Base-by-base conservation (phyloP, 1,140 invertebrate species). In the Paraescarpia echinospica region DNA sequence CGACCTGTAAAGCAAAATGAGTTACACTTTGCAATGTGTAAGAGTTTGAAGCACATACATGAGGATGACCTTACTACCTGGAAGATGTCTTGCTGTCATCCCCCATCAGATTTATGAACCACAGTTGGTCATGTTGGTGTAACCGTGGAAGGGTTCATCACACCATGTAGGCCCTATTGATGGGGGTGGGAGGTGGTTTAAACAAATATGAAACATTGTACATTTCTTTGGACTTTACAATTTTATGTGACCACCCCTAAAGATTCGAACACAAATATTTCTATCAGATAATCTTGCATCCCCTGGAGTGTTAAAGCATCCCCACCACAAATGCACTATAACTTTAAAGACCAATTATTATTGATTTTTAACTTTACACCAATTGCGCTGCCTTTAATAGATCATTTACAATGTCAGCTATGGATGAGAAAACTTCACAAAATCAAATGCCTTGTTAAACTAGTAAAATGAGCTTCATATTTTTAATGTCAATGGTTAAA, bases 1-100 rank as follows among this genome's bases (percentile, higher is more conserved):
- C 18, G 96, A 96, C 92, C 96, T 96, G 94, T 35, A 94, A 94
- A n/a, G 89, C n/a, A 34, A 90, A n/a, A 77, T 77, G 59, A 14
- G 2, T 27, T 31, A 51, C 59, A 27, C 8, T 22, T 22, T 12
- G 59, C 22, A 27, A 77, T 77, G 14, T 12, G 59, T 31, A 22
- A 22, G 59, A 77, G 22, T 18, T 27, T 77, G 59, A 18, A 77
- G 59, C 12, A 77, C 59, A 12, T 27, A 12, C 59, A 6, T 31
- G 22, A n/a, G n/a, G n/a, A n/a, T n/a, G n/a, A n/a, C n/a, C 18
- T 6, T 77, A 77, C 59, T 77, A 77, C 59, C 4, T 77, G 59
- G 8, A 14, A 12, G 59, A 77, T 77, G 27, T 77, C 9, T 27
- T 51, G 48, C 48, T 9, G 8, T 51, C 48, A 51, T 51, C 48